phyloP scores from a whole-genome alignment of 2,888 invertebrate species.

The Lamellibrachia satsuma region DNA sequence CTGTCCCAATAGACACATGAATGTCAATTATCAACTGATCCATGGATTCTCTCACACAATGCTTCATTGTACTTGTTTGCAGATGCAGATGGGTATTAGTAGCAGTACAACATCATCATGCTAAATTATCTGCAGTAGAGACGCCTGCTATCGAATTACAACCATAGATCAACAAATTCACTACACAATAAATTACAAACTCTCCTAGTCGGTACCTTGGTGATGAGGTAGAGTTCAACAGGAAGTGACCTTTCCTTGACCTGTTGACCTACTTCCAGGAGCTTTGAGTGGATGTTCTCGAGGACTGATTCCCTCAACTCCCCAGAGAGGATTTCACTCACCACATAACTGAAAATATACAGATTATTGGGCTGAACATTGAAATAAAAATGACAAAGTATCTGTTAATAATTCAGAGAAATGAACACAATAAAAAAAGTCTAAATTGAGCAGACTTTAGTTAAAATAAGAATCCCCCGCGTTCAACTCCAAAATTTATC shows the following conservation, averaged over 20 bases:
- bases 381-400: neutral
- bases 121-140: too few species aligned
- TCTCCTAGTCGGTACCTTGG: constrained; percentile 71
- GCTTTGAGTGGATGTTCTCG: constrained; percentile 82
- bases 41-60: neutral
- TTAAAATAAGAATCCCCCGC: too few species aligned
- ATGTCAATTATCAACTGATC: too few species aligned
- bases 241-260: constrained; percentile 76
- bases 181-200: neutral
- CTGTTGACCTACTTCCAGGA: constrained; percentile 80
- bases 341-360: constrained; percentile 64
- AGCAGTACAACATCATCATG: too few species aligned
- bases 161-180: neutral
- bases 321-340: constrained; percentile 63
- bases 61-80: neutral
- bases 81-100: neutral
- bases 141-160: too few species aligned
- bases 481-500: too few species aligned
- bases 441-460: neutral
- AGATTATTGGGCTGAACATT: neutral
- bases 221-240: constrained; percentile 82
- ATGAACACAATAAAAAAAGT: neutral
- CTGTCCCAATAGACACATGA: too few species aligned
- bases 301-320: constrained; percentile 84
- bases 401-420: neutral